Percentiles rank a stretch among this genome's conserved stretches.
phyloP scores from a whole-genome alignment of 1,140 invertebrate genomes.

The Rhopalosiphum maidis region DNA sequence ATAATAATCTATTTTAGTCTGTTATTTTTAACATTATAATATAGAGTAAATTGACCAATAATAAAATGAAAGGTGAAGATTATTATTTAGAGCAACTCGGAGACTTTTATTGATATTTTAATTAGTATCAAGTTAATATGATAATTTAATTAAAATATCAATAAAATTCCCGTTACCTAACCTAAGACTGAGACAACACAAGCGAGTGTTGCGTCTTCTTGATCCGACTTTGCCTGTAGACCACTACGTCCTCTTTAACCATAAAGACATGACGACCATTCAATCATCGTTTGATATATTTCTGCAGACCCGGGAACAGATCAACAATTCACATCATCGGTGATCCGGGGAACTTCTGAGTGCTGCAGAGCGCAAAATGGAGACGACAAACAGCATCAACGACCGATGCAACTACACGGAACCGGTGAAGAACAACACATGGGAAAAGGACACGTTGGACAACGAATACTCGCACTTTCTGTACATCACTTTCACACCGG shows the following conservation, averaged over 20 bases:
- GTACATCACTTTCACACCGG: conserved; percentile 55
- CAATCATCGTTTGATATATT: neutral
- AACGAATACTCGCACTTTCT: conserved; percentile 20
- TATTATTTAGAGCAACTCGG: no score
- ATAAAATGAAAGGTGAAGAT: neutral
- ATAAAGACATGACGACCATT: neutral
- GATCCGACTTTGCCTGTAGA: neutral
- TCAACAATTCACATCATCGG: neutral
- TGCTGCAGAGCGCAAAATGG: neutral
- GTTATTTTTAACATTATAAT: neutral
- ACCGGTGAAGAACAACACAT: neutral
- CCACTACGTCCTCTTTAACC: no score
- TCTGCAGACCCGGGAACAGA: neutral
- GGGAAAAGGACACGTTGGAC: conserved; percentile 25
- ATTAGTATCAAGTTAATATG: neutral
- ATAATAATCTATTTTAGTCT: neutral
- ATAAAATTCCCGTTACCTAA: neutral
- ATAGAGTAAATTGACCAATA: neutral
- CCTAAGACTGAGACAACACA: neutral
- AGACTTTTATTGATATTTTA: no score
- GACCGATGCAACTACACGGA: neutral
- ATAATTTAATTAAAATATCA: neutral
- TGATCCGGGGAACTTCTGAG: neutral
- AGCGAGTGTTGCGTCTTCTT: neutral
- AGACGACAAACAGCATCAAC: neutral